Base-by-base conservation (phyloP, 2,888 invertebrate genomes). In the Homarus gammarus region DNA sequence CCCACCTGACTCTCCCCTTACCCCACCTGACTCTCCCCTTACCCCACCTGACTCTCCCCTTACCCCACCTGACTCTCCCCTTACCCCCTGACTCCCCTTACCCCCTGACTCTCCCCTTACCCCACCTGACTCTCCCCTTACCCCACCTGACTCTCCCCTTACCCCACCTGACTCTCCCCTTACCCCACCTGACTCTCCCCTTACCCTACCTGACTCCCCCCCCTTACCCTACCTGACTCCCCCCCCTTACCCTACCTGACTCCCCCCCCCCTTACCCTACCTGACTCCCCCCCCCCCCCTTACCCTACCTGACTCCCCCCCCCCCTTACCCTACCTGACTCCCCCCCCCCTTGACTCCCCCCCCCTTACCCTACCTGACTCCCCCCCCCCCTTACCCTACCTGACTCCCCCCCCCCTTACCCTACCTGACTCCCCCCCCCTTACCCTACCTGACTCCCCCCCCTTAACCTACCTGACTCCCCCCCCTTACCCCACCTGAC, bases 231-330 rank as follows among this genome's bases (percentile, higher is more conserved):
- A 33, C 31, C 8, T 72, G 2, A 31, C 40, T 8, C 22, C 38
- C 8, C 75, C 36, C 22, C 22, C 75, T 38, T 40, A 38, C 75
- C 75, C 40, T 38, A 36, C 75, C 36, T 38, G 75, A 38, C 75
- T 38, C 75, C 38, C n/a, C n/a, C n/a, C n/a, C n/a, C n/a, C n/a
- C n/a, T n/a, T n/a, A n/a, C n/a, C n/a, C n/a, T n/a, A n/a, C n/a
- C n/a, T n/a, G n/a, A n/a, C 75, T 75, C 75, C 38, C 36, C 75
- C 75, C 18, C 72, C 72, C 38, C 38, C 38, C 38, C 38, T 40
- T 38, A 40, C 40, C 40, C 38, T 38, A 75, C 38, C 75, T 75
- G 75, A 38, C 36, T 18, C 8, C 18, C 75, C 38, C 75, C 40
- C 49, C 27, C 77, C n/a, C 49, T 18, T 77, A 49, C 44, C 3